A percentile compares a stretch with the other conserved stretches of the same genome.
phyloP scores from a whole-genome alignment of 2,888 invertebrate species.

The Cataglyphis livida region DNA sequence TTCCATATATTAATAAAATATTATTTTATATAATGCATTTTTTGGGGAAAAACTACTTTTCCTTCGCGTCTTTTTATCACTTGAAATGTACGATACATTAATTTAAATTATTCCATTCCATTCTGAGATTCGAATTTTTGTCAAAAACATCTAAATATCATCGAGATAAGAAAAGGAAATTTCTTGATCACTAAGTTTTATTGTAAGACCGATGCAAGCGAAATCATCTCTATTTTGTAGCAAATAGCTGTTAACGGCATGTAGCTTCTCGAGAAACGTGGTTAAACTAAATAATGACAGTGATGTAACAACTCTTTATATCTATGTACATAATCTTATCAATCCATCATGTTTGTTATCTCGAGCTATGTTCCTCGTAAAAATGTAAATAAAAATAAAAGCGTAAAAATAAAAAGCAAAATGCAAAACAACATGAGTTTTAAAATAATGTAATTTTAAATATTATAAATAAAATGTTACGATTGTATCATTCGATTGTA shows the following conservation, averaged over 20 bases:
- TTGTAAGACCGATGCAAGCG: not conserved
- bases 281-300: conserved; percentile 5
- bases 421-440: not conserved
- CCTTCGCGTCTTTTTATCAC: not conserved
- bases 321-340: conserved; percentile 6
- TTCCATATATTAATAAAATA: not conserved
- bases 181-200: not conserved
- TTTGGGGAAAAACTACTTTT: not conserved
- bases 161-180: not conserved
- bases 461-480: not conserved
- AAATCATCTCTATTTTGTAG: not conserved
- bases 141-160: not conserved
- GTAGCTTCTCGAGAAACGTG: not conserved
- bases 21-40: not conserved
- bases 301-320: conserved; percentile 20
- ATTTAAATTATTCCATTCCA: not conserved
- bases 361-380: not conserved
- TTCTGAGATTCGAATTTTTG: not conserved
- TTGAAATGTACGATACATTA: not conserved
- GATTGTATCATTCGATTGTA: not conserved
- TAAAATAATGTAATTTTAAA: not conserved
- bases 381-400: not conserved
- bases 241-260: not conserved
- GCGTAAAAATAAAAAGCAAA: not conserved
- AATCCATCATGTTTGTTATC: conserved; percentile 6